A percentile compares a stretch with the other conserved stretches of the same genome.
Evolutionary conservation across 2,888 invertebrate species (phyloP).

Genomic region (Euphydryas editha): DNA sequence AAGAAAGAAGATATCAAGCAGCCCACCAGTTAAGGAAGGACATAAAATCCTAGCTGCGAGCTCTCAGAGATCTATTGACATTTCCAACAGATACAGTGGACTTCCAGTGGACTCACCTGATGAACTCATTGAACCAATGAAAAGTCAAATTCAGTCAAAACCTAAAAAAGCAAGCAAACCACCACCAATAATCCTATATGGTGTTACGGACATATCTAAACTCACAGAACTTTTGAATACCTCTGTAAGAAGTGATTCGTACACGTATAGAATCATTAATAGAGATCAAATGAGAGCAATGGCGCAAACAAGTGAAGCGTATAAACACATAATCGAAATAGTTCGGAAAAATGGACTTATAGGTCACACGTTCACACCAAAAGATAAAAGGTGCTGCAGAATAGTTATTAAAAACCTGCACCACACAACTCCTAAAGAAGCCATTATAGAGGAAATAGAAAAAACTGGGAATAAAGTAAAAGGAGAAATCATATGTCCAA

Average conservation of each 20-base stretch:
- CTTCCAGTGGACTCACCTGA: neutral
- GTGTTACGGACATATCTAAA: neutral
- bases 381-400: slow-evolving; percentile 38
- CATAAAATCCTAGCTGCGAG: neutral
- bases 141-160: too few relatives aligned
- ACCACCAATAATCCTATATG: neutral
- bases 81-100: neutral
- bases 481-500: slow-evolving; percentile 23
- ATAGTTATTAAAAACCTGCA: slow-evolving; percentile 46
- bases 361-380: slow-evolving; percentile 44
- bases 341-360: slow-evolving; percentile 38
- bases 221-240: neutral
- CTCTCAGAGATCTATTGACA: neutral
- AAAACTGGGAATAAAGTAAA: slow-evolving; percentile 41
- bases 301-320: neutral
- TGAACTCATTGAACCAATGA: neutral
- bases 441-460: slow-evolving; percentile 37
- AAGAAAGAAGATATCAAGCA: neutral
- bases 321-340: slow-evolving; percentile 13
- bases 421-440: slow-evolving; percentile 36
- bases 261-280: neutral
- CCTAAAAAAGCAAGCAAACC: neutral
- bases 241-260: neutral
- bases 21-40: neutral
- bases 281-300: neutral